Base-by-base conservation (phyloP, 2,113 vertebrate genomes). In the Desmodus rotundus region DNA sequence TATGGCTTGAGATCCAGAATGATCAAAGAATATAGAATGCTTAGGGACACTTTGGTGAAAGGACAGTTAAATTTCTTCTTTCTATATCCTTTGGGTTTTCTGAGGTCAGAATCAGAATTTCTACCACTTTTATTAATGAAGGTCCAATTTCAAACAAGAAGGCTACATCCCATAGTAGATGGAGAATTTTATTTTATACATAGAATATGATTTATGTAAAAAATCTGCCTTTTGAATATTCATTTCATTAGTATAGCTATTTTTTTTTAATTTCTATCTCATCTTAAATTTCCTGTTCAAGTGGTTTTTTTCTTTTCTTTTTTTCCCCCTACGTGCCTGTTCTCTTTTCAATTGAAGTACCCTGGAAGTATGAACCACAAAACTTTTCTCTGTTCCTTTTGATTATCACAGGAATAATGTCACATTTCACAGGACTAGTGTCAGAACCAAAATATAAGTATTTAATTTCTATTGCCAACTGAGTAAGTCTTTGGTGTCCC, bases 301-400 rank as follows among this genome's bases (percentile, higher is more conserved):
- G 74, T 97, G 31, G 54, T 97, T 93, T 70, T 63, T 97, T 78
- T 96, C 54, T 84, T n/a, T 4, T 43, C 43, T 95, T 38, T 96
- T 81, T 81, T 65, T 72, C 52, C 9, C 45, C 26, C 24, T 41
- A 92, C 3, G 33, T 92, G 92, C 26, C 41, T 93, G 7, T 96
- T 96, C 45, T 95, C 84, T 97, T 95, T 97, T 89, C 85, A 97
- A 80, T 92, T 98, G 98, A 98, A 99, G 98, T 98, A 99, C 98
- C 97, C 97, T 50, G 61, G 96, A 97, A 94, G 96, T 98, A 82
- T 96, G 73, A 96, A 97, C 88, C 96, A 96, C n/a, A 91, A 99
- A 98, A 96, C 97, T 96, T 99, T 99, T 95, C 98, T 98, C 98
- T 97, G 97, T 99, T 95, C 98, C 98, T 98, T 98, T 98, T 93